phyloP scores from a whole-genome alignment of 2,113 vertebrate species.

The Cavia porcellus region DNA sequence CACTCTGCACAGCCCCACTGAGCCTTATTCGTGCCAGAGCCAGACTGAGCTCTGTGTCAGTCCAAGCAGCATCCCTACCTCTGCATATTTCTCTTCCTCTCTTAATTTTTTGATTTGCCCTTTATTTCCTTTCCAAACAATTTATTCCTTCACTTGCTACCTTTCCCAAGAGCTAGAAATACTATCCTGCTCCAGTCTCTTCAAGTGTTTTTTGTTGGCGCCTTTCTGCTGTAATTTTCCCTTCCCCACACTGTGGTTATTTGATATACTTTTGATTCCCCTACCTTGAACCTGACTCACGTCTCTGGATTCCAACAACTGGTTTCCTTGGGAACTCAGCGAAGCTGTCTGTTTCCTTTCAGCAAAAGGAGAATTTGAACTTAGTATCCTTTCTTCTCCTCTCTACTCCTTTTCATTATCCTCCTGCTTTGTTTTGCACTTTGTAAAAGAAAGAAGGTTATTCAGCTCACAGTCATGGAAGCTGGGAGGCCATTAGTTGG shows the following conservation, averaged over 20 bases:
- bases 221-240: too few relatives aligned
- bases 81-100: neutral
- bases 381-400: neutral
- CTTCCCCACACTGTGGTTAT: neutral
- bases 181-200: neutral
- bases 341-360: neutral
- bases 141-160: neutral
- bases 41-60: neutral
- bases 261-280: too few relatives aligned
- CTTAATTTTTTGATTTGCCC: neutral
- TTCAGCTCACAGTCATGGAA: neutral
- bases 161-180: neutral
- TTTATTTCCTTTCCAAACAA: neutral
- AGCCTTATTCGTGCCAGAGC: too few relatives aligned
- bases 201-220: neutral
- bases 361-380: neutral
- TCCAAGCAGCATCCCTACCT: accelerated
- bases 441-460: neutral
- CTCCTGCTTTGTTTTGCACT: neutral
- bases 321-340: neutral
- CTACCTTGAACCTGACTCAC: neutral
- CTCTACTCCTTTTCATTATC: too few relatives aligned
- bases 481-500: neutral
- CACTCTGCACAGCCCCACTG: accelerated
- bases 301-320: neutral